Evolutionary conservation across 2,888 invertebrate species (phyloP), one percentile per base, ranked within the genome.

Genomic region (Dryococelus australis): DNA sequence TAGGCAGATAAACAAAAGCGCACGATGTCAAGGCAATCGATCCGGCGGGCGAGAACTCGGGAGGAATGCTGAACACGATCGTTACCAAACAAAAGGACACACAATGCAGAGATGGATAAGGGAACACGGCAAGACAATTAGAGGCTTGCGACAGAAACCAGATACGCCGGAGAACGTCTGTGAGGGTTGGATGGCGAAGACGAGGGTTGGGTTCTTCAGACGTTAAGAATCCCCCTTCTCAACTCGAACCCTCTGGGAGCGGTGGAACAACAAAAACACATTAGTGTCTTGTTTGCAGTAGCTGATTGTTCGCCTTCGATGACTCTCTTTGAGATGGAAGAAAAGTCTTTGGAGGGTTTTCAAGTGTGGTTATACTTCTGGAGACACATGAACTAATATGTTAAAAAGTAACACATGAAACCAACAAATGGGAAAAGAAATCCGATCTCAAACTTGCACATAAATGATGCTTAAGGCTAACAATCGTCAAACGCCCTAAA

Each of bases 111-210:
- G n/a, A 65, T 65, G 65, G 65, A 65, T 65, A 65, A 20, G 24
- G n/a, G 65, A 65, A 65, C 65, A 65, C 65, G n/a, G 65, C n/a
- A 65, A 65, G 65, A 65, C 65, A 65, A 65, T 65, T 65, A 65
- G 65, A n/a, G 65, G 65, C 65, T 65, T 24, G 65, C 65, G n/a
- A 65, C 65, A n/a, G 65, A n/a, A 65, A 65, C 65, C 65, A 24
- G 65, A 65, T 65, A 65, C 65, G 24, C 65, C 8, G 10, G n/a
- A 65, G 65, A 1, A n/a, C n/a, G 65, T 65, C 65, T 65, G 1
- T n/a, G 13, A 65, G n/a, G 65, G 65, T n/a, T n/a, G 65, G 51
- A 51, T 4, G 51, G 51, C 51, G 51, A 51, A 51, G 51, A 51
- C 51, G 51, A 65, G 65, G 0, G 20, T 0, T 16, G 65, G n/a